Conservation (phyloP, 2,888 invertebrate species). For the Eristalinus sepulchralis region DNA sequence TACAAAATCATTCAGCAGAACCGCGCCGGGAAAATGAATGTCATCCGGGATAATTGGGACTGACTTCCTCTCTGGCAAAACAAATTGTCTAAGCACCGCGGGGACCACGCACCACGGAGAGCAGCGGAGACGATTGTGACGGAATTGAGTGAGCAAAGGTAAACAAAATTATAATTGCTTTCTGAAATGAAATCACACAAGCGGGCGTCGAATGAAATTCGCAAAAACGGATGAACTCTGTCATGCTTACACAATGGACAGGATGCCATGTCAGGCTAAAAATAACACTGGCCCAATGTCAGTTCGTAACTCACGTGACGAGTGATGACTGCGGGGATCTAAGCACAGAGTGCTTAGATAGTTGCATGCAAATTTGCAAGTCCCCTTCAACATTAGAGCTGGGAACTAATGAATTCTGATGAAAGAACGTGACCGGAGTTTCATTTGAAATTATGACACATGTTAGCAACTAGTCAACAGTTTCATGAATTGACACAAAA, state of each 20-base stretch:
- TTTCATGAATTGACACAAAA: too few species aligned
- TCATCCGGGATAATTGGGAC: conserved; percentile 1
- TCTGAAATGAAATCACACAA: neutral
- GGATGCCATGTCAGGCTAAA: too few species aligned
- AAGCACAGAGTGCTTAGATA: too few species aligned
- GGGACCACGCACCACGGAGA: neutral
- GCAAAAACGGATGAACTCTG: neutral
- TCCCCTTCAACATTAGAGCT: too few species aligned
- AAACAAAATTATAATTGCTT: neutral
- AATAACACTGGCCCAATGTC: too few species aligned
- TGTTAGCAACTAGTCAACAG: too few species aligned
- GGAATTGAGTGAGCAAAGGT: neutral
- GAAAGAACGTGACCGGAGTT: too few species aligned
- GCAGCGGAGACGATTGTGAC: neutral
- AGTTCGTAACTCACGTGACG: too few species aligned
- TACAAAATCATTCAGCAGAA: conserved; percentile 23
- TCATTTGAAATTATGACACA: too few species aligned
- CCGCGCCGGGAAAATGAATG: conserved; percentile 5
- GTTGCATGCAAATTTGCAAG: too few species aligned
- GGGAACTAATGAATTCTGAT: too few species aligned
- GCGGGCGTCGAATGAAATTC: neutral
- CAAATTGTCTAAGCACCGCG: neutral
- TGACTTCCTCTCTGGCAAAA: neutral
- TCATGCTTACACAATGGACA: neutral
- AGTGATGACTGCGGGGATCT: too few species aligned